These are phyloP conservation scores for Autographa pulchrina DNA, from an alignment of 2,888 invertebrate species.

Conservation along the genomic window DNA sequence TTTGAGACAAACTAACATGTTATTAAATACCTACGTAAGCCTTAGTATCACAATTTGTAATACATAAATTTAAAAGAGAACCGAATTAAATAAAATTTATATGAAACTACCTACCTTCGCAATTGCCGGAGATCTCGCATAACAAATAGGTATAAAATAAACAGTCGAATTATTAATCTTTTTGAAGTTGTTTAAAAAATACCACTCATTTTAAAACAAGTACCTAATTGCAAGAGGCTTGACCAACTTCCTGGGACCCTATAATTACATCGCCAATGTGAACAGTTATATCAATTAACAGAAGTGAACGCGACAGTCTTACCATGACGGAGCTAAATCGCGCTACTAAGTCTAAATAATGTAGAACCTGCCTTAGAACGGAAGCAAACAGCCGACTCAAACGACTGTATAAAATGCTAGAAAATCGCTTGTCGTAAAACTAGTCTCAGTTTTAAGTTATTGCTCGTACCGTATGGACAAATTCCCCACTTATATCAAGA, in stretches of 20 bases:
- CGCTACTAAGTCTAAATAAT: conserved; percentile 12
- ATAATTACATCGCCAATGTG: neutral
- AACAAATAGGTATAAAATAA: too few species aligned
- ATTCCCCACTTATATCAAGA: conserved; percentile 74
- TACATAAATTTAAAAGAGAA: too few species aligned
- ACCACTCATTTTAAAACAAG: too few species aligned
- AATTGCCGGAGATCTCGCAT: too few species aligned
- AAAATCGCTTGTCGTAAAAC: conserved; percentile 76
- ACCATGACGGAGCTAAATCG: neutral
- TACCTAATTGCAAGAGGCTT: neutral
- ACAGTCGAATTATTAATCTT: too few species aligned
- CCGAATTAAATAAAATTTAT: too few species aligned
- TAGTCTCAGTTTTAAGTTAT: conserved; percentile 72
- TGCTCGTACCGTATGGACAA: conserved; percentile 74
- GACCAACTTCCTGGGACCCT: neutral
- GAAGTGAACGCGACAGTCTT: neutral
- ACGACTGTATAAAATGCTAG: conserved; percentile 46
- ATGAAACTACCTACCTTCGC: too few species aligned
- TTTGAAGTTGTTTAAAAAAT: too few species aligned
- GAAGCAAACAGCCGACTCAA: conserved; percentile 44
- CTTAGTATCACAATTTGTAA: too few species aligned
- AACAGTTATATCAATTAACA: neutral
- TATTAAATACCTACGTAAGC: too few species aligned
- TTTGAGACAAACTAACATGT: too few species aligned
- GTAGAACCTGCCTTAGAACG: conserved; percentile 8